phyloP scores from a whole-genome alignment of 2,113 vertebrate species.

The Percopsis transmontana region DNA sequence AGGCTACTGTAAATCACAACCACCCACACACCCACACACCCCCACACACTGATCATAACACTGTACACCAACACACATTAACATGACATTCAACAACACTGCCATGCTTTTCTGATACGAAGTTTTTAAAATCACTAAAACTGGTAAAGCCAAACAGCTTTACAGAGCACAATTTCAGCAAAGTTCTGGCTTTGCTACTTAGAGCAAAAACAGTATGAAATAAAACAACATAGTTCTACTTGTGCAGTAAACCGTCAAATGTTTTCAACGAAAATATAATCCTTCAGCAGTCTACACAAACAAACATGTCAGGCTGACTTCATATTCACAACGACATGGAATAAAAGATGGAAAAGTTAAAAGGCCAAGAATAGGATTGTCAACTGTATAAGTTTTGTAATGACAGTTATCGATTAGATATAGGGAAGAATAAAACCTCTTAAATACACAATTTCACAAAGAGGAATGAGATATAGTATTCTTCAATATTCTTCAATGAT shows the following conservation, averaged over 20 bases:
- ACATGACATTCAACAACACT: slow-evolving; percentile 70
- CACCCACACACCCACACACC: slow-evolving; percentile 53
- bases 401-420: slow-evolving; percentile 47
- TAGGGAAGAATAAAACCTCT: slow-evolving; percentile 50
- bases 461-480: slow-evolving; percentile 69
- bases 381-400: slow-evolving; percentile 55
- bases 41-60: slow-evolving; percentile 63
- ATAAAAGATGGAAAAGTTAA: slow-evolving; percentile 38
- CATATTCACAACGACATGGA: slow-evolving; percentile 46
- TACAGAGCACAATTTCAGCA: slow-evolving; percentile 44
- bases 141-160: slow-evolving; percentile 42
- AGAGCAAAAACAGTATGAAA: slow-evolving; percentile 16
- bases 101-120: slow-evolving; percentile 74
- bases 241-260: slow-evolving; percentile 27
- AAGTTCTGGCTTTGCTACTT: slow-evolving; percentile 13
- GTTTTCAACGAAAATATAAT: slow-evolving; percentile 64
- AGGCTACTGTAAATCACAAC: slow-evolving; percentile 64
- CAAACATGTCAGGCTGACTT: slow-evolving; percentile 49
- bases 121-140: slow-evolving; percentile 52
- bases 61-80: slow-evolving; percentile 62
- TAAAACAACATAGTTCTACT: slow-evolving; percentile 37
- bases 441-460: slow-evolving; percentile 72
- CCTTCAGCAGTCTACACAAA: slow-evolving; percentile 58
- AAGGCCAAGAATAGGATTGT: slow-evolving; percentile 42
- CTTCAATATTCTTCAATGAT: slow-evolving; percentile 65